Base-by-base conservation (phyloP, 2,888 invertebrate species). In the Trilocha varians region DNA sequence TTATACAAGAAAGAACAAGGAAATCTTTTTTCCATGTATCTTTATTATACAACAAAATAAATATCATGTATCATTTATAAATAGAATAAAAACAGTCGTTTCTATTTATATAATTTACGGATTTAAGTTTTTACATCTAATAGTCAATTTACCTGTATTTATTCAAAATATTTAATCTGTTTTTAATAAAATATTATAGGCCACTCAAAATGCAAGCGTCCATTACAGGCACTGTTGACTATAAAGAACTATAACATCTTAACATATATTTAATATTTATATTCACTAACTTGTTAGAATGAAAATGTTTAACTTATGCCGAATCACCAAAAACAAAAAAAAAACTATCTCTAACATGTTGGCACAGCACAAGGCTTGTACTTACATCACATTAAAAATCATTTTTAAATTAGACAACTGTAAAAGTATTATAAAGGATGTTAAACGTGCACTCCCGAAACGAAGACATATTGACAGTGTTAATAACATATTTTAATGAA, bases 251-350 rank as follows among this genome's bases (percentile, higher is more conserved):
- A 47, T 45, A 52, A 53, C 56, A 53, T 62, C 50, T 59, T 62
- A 61, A 46, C 52, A 53, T 50, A 48, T 52, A 49, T 53, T 54
- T 55, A 53, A 50, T 50, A 53, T 38, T 25, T 25, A 33, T 38
- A 42, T 53, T 53, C 45, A 34, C 43, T 45, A 40, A 39, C 43
- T 14, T 25, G 35, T 32, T 38, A 36, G 17, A 38, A 36, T 39
- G 46, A 49, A 57, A 62, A 67, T 62, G 64, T 58, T 63, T 58
- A 63, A 66, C 53, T 58, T 65, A 25, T 73, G 76, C 70, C 77
- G 77, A 77, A 77, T 73, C 69, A 75, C 78, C 76, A 70, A 69
- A 65, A 54, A 50, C 44, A 34, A 32, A 25, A 33, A 48, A 49
- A 44, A 45, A 39, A 43, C 40, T 43, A 45, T 35, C 37, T 43